Percentiles rank a stretch among this genome's conserved stretches.
phyloP scores from a whole-genome alignment of 1,140 invertebrate species.

The Apis florea region DNA sequence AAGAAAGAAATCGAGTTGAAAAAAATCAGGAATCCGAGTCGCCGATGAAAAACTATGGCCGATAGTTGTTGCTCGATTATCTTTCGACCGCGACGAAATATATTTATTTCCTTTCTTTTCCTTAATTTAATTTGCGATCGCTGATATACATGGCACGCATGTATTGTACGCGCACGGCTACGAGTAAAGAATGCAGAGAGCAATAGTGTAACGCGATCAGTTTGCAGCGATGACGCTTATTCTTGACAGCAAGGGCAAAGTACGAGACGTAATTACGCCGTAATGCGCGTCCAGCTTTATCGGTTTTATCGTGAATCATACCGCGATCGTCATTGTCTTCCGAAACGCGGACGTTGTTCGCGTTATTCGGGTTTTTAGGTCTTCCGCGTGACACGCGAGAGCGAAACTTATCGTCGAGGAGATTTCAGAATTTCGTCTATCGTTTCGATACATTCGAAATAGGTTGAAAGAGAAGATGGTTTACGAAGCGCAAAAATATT shows the following conservation, averaged over 20 bases:
- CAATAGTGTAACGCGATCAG: not conserved
- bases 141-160: too few species aligned
- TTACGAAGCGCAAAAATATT: not conserved
- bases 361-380: constrained; percentile 65
- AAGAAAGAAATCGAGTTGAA: too few species aligned
- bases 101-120: too few species aligned
- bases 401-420: not conserved
- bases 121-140: too few species aligned
- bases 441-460: not conserved
- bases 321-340: constrained; percentile 71
- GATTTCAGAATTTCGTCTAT: not conserved
- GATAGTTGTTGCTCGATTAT: too few species aligned
- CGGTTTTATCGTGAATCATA: constrained; percentile 73
- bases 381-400: not conserved
- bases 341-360: constrained; percentile 48
- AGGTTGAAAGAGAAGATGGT: not conserved
- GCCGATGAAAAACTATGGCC: too few species aligned
- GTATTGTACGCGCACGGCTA: too few species aligned
- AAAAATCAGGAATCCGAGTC: too few species aligned
- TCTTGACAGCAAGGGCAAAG: constrained; percentile 70
- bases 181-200: not conserved
- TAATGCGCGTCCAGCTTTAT: constrained; percentile 73
- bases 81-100: too few species aligned
- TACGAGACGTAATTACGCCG: constrained; percentile 75
- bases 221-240: constrained; percentile 42